A percentile compares a stretch with the other conserved stretches of the same genome.
phyloP scores from a whole-genome alignment of 2,888 invertebrate genomes.

The Drosophila atripex region DNA sequence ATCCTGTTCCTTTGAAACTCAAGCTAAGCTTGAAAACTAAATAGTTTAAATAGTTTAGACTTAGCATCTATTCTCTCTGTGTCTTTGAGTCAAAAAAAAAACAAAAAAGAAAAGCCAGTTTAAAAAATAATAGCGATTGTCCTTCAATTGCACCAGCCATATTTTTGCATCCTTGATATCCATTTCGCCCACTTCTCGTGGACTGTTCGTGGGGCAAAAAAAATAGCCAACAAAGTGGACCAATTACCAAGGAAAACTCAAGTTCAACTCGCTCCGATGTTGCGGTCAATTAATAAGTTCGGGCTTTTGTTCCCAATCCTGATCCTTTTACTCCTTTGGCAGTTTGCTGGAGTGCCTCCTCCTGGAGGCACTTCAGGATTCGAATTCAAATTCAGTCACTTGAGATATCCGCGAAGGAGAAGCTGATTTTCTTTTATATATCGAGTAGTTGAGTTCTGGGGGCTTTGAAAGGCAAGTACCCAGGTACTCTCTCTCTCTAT shows the following conservation, averaged over 20 bases:
- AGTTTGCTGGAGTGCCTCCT: no score
- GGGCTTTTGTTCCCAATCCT: no score
- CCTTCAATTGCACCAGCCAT: neutral
- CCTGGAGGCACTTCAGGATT: neutral
- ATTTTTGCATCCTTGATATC: neutral
- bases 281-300: conserved; percentile 44
- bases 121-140: no score
- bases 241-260: conserved; percentile 27
- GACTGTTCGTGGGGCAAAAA: no score
- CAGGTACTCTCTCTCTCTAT: no score
- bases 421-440: neutral
- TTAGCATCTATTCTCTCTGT: neutral
- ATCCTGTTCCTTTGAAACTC: conserved; percentile 26
- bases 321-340: conserved; percentile 4
- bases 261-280: conserved; percentile 24
- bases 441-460: neutral
- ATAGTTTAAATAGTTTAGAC: no score
- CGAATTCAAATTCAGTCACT: neutral
- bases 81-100: neutral
- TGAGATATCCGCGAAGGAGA: neutral
- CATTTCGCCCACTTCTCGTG: neutral
- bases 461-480: no score
- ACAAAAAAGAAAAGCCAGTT: no score
- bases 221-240: conserved; percentile 17
- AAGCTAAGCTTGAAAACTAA: no score